Evolutionary conservation across 2,113 vertebrate species (phyloP).

Genomic region (Arvicanthis niloticus): DNA sequence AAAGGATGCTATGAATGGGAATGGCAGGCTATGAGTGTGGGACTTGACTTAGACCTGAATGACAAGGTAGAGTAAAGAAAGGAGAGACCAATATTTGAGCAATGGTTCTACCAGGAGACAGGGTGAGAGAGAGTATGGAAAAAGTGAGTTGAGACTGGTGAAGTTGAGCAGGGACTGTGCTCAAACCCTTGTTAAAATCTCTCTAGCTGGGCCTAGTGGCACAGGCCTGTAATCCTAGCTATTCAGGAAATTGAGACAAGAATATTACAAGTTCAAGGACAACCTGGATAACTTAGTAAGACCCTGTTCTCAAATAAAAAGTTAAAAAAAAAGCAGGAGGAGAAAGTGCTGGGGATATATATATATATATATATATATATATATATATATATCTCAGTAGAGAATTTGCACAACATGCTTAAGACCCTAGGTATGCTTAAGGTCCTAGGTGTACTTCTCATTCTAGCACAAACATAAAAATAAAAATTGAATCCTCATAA

Average conservation of each 20-base stretch:
- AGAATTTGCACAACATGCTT: not conserved
- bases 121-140: not conserved
- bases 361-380: not conserved
- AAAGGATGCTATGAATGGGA: rapidly evolving
- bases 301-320: constrained; percentile 26
- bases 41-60: not conserved
- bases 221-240: not conserved
- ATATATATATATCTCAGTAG: not conserved
- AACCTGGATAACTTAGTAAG: not conserved
- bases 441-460: not conserved
- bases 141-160: not conserved
- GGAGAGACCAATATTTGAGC: rapidly evolving
- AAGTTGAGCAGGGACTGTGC: not conserved
- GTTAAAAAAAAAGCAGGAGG: not conserved
- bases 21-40: not conserved
- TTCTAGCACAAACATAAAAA: not conserved
- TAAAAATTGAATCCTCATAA: not conserved
- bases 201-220: not conserved
- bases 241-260: constrained; percentile 9
- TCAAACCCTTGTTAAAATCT: not conserved
- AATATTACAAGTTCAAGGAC: not conserved
- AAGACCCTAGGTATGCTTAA: not conserved
- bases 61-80: not conserved
- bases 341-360: not conserved
- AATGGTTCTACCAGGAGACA: not conserved